Percentiles rank a stretch among this genome's conserved stretches.
phyloP scores from a whole-genome alignment of 2,113 vertebrate species.

The Strix uralensis region DNA sequence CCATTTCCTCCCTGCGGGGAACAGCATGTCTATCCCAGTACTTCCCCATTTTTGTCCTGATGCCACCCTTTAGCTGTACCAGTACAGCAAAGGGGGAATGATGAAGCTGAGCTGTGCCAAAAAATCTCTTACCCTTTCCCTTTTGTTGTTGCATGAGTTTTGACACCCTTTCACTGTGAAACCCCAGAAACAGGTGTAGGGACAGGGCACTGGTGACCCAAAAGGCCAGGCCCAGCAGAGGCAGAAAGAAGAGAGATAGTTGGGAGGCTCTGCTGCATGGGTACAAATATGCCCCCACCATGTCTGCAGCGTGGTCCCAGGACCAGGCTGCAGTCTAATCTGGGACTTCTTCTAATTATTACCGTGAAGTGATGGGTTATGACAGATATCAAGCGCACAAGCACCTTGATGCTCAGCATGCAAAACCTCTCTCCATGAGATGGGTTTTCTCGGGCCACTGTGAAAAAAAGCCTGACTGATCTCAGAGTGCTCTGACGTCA shows the following conservation, averaged over 20 bases:
- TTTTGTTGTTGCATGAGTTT: not conserved
- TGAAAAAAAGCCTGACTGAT: not conserved
- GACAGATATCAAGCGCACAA: not conserved
- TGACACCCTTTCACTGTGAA: not conserved
- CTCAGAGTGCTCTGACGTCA: not conserved
- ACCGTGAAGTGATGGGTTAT: not conserved
- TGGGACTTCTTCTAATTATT: not conserved
- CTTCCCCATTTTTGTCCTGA: not conserved
- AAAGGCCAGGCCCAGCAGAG: not conserved
- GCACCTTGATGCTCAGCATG: not conserved
- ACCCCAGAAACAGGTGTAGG: not conserved
- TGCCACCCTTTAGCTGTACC: not conserved
- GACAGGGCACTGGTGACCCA: not conserved
- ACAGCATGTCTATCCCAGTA: not conserved
- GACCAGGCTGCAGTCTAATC: not conserved
- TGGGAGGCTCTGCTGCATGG: not conserved
- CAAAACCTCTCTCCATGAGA: not conserved
- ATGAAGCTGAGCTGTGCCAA: not conserved
- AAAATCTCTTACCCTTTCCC: not conserved
- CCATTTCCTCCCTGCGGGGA: not conserved
- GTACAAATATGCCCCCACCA: not conserved
- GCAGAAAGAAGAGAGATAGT: not conserved
- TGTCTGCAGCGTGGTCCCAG: not conserved
- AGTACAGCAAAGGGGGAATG: not conserved
- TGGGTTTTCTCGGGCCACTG: slow-evolving; percentile 47